phyloP scores from a whole-genome alignment of 2,113 vertebrate species.

The Menidia beryllina region DNA sequence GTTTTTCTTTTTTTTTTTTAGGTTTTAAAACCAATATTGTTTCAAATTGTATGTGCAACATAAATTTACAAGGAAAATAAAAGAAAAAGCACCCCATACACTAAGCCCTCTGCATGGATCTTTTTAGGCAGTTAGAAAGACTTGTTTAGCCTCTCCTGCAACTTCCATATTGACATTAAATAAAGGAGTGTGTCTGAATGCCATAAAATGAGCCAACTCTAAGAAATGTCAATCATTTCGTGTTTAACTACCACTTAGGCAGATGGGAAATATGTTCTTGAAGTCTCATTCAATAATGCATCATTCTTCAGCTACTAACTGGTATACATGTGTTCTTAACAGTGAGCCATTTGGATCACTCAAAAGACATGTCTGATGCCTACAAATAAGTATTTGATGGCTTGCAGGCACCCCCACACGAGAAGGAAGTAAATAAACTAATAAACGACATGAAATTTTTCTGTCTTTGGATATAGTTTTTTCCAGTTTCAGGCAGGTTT shows the following conservation, averaged over 20 bases:
- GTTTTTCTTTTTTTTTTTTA: no score
- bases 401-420: neutral
- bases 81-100: neutral
- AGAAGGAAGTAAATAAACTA: neutral
- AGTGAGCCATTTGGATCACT: neutral
- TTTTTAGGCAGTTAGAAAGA: neutral
- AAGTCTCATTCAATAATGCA: neutral
- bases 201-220: neutral
- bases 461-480: neutral
- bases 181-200: neutral
- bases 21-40: no score
- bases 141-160: neutral
- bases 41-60: no score
- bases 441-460: neutral
- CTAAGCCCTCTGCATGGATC: neutral
- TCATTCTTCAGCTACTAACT: neutral
- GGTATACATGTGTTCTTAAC: neutral
- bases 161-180: neutral
- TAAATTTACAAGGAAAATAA: no score
- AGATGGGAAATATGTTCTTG: neutral
- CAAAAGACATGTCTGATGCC: neutral
- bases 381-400: neutral
- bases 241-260: neutral
- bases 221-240: neutral
- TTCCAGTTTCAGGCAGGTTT: neutral